Evolutionary conservation across 2,797 vertebrate genomes (phyloP).

Genomic region (Cyclura pinguis): DNA sequence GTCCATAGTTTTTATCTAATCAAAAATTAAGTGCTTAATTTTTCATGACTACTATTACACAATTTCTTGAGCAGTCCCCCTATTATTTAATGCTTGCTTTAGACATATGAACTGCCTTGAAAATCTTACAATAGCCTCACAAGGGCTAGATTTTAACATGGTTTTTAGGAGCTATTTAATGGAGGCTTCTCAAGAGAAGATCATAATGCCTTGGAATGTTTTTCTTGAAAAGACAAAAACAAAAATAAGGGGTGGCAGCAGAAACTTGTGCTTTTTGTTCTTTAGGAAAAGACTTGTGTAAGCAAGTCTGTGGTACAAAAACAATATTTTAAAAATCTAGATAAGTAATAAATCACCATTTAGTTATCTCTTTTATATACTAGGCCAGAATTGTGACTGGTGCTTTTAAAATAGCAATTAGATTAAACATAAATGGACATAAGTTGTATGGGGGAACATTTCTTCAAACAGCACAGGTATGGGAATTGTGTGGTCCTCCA

Average conservation of each 20-base stretch:
- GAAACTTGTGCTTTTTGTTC: slow-evolving; percentile 29
- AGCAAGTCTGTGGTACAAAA: slow-evolving; percentile 40
- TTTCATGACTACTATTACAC: slow-evolving; percentile 68
- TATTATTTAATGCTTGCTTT: slow-evolving; percentile 63
- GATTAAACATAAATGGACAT: neutral
- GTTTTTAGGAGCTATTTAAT: slow-evolving; percentile 28
- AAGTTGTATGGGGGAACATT: too few relatives aligned
- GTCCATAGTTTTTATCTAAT: slow-evolving; percentile 64
- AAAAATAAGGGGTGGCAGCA: slow-evolving; percentile 31
- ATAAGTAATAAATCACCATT: slow-evolving; percentile 15
- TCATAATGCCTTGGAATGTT: slow-evolving; percentile 39
- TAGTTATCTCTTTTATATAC: slow-evolving; percentile 24
- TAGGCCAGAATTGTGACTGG: neutral
- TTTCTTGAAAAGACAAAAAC: slow-evolving; percentile 21
- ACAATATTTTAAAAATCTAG: slow-evolving; percentile 24
- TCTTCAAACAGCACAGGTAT: neutral
- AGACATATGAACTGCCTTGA: slow-evolving; percentile 55
- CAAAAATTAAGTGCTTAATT: slow-evolving; percentile 70
- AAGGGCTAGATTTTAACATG: slow-evolving; percentile 19
- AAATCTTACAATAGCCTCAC: slow-evolving; percentile 41
- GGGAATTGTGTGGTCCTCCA: neutral
- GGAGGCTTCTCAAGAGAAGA: slow-evolving; percentile 9
- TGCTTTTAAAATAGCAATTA: neutral
- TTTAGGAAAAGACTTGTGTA: slow-evolving; percentile 20
- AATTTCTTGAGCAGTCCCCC: slow-evolving; percentile 60